Conservation (phyloP, 1,140 invertebrate species). For the Amphibalanus amphitrite region DNA sequence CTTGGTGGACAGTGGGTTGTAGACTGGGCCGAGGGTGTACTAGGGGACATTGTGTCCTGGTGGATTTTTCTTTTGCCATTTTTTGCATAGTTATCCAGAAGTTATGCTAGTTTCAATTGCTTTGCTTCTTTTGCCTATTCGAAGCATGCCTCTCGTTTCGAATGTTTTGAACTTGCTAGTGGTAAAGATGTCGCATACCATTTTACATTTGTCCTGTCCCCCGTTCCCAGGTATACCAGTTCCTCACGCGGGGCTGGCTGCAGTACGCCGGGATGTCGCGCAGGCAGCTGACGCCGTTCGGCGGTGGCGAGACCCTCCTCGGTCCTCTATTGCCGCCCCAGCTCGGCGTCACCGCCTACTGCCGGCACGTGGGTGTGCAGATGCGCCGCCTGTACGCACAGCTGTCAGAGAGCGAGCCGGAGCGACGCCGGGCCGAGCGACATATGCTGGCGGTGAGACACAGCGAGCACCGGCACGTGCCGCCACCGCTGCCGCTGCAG, state of each 20-base stretch:
- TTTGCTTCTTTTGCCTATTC: too few relatives aligned
- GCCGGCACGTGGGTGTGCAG: slow-evolving; percentile 40
- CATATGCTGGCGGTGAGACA: slow-evolving; percentile 7
- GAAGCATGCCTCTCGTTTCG: too few relatives aligned
- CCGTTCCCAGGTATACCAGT: slow-evolving; percentile 40
- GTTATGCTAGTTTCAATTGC: too few relatives aligned
- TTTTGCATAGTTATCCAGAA: too few relatives aligned
- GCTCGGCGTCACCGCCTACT: slow-evolving; percentile 42
- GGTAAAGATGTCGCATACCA: too few relatives aligned
- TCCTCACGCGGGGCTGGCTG: slow-evolving; percentile 46
- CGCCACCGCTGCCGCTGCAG: slow-evolving; percentile 4
- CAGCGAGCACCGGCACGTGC: neutral
- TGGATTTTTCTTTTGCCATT: too few relatives aligned
- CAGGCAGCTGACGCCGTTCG: slow-evolving; percentile 24
- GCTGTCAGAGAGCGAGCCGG: slow-evolving; percentile 14
- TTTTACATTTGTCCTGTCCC: too few relatives aligned
- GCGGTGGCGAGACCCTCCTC: slow-evolving; percentile 15
- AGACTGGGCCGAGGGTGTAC: too few relatives aligned
- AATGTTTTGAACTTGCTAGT: too few relatives aligned
- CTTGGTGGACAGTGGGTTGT: neutral
- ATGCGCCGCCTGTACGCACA: slow-evolving; percentile 15
- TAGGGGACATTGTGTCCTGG: too few relatives aligned
- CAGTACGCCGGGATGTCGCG: slow-evolving; percentile 30
- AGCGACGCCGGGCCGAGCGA: slow-evolving; percentile 9
- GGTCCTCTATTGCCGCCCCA: slow-evolving; percentile 31